Base-by-base conservation (phyloP, 2,888 invertebrate genomes). In the Tenthredo distinguenda region DNA sequence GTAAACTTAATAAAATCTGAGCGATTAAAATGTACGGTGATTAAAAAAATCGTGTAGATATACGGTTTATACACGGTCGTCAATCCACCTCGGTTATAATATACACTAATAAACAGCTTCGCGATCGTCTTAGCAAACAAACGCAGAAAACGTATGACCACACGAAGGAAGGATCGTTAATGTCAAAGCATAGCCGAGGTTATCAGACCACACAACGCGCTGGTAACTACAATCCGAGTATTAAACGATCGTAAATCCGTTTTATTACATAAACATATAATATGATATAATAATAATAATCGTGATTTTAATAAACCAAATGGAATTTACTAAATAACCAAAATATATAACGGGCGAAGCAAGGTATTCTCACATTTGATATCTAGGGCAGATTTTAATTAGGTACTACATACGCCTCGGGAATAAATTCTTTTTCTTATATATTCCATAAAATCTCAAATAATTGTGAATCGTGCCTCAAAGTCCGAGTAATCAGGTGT, bases 181-280 rank as follows among this genome's bases (percentile, higher is more conserved):
- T 31, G 34, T 77, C 77, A 77, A 21, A 74, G n/a, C 9, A 55
- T 55, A 47, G 34, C 26, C 31, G 58, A 81, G 81, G 58, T 81
- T 81, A 62, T 81, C 81, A 34, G 77, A 77, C 77, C 77, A 77
- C 77, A 77, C 77, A 77, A 77, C 77, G 55, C 55, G 77, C 31
- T 55, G 18, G 34, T 55, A 77, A 77, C 40, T n/a, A 55, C 50
- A 55, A 50, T 55, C 31, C 31, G 55, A 50, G 43, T 50, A 77
- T 55, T 15, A 10, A 55, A 77, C 34, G 21, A 74, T 55, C 77
- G 50, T 50, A 55, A 77, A 50, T 55, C 50, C 77, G 10, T 77
- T 26, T 77, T 77, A 31, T 50, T 55, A 9, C 50, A 34, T 55
- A 43, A 74, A 77, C 47, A 31, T 76, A 31, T 47, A 76, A 21